Evolutionary conservation across 2,113 vertebrate genomes (phyloP).

Genomic region (Cathartes aura): DNA sequence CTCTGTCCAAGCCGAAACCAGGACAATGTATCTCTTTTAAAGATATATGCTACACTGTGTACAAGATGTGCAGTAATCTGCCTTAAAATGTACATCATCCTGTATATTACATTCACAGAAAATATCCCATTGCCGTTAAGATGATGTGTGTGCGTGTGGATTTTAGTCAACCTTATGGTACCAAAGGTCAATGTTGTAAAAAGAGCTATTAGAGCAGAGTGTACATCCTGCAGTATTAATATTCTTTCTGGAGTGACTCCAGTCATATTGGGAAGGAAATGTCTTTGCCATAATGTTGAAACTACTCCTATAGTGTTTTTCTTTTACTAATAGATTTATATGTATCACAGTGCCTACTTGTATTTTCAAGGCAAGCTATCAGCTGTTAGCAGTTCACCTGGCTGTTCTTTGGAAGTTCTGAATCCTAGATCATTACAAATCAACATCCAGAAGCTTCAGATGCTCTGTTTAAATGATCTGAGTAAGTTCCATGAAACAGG

Average conservation of each 20-base stretch:
- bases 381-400: background rate
- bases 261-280: background rate
- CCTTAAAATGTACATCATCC: background rate
- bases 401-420: background rate
- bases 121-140: background rate
- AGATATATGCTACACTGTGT: background rate
- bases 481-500: background rate
- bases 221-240: background rate
- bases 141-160: background rate
- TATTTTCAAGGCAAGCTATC: background rate
- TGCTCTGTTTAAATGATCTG: background rate
- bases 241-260: background rate
- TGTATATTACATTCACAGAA: background rate
- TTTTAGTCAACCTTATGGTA: background rate
- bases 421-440: background rate
- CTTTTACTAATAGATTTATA: background rate
- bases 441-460: background rate
- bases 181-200: background rate
- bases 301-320: background rate
- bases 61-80: background rate
- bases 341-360: background rate
- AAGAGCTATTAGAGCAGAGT: background rate
- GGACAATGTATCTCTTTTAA: background rate
- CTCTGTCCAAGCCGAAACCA: too few relatives aligned
- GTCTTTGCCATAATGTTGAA: background rate